Evolutionary conservation across 2,113 vertebrate genomes (phyloP).

Genomic region (Naja naja): DNA sequence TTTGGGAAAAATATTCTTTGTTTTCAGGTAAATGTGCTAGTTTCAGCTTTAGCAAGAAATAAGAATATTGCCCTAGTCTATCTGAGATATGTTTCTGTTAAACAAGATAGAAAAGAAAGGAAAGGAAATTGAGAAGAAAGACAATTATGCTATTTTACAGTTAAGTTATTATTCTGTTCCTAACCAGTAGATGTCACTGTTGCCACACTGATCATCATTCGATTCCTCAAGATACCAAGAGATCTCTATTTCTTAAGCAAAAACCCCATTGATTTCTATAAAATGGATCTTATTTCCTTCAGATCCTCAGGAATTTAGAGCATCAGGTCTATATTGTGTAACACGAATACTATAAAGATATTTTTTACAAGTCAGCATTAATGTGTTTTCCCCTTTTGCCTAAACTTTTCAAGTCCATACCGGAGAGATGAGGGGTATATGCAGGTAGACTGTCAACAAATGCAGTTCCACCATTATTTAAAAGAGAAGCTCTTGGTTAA

Average conservation of each 20-base stretch:
- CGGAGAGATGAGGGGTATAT: background rate
- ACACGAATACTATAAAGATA: background rate
- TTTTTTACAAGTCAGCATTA: background rate
- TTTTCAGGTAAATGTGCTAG: background rate
- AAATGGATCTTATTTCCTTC: background rate
- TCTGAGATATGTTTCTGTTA: background rate
- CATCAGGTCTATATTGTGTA: background rate
- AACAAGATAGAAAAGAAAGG: background rate
- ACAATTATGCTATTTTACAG: background rate
- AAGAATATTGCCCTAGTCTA: background rate
- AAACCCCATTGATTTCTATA: background rate
- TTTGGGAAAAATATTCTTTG: background rate
- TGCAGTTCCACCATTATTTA: background rate
- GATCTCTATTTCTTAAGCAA: background rate
- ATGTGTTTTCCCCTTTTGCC: background rate
- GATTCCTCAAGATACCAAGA: background rate
- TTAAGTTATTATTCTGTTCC: background rate
- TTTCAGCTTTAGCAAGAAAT: background rate
- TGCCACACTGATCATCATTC: background rate
- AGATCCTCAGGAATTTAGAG: background rate
- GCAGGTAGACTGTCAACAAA: background rate
- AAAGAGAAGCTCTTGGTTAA: background rate
- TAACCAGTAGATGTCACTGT: background rate
- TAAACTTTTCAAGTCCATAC: background rate
- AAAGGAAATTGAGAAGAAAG: no score